A percentile compares a stretch with the other conserved stretches of the same genome.
Conservation (phyloP, 1,140 invertebrate species). For the Eueides isabella region DNA sequence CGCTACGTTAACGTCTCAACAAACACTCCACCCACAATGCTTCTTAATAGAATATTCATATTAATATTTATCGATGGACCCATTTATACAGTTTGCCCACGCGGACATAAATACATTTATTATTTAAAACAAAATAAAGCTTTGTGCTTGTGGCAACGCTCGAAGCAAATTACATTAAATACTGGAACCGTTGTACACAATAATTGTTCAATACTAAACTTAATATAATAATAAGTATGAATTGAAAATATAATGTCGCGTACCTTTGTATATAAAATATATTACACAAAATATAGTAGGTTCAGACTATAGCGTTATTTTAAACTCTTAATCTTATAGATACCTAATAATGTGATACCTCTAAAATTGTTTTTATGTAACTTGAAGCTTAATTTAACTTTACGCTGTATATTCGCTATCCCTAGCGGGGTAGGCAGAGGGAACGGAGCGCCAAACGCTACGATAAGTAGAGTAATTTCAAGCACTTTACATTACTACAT, state of each 20-base stretch:
- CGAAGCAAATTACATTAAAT: constrained; percentile 33
- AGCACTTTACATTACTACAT: too few relatives aligned
- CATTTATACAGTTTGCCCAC: constrained; percentile 54
- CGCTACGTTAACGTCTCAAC: constrained; percentile 43
- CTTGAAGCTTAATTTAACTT: too few relatives aligned
- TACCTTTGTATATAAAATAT: neutral
- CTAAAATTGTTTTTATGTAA: too few relatives aligned
- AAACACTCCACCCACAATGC: constrained; percentile 49
- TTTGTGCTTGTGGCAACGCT: constrained; percentile 34
- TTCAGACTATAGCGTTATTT: too few relatives aligned
- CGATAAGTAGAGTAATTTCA: too few relatives aligned
- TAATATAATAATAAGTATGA: neutral
- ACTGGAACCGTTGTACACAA: constrained; percentile 1
- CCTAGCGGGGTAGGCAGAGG: too few relatives aligned
- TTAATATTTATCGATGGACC: constrained; percentile 52
- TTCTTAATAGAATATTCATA: constrained; percentile 55
- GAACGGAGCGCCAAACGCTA: too few relatives aligned
- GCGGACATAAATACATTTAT: constrained; percentile 35
- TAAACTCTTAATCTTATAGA: too few relatives aligned
- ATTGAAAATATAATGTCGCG: neutral
- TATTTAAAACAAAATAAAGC: constrained; percentile 17
- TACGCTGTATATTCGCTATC: too few relatives aligned
- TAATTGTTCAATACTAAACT: neutral
- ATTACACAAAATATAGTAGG: too few relatives aligned
- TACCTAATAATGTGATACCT: too few relatives aligned